Evolutionary conservation across 2,797 vertebrate genomes (phyloP).

Genomic region (Podarcis lilfordi): DNA sequence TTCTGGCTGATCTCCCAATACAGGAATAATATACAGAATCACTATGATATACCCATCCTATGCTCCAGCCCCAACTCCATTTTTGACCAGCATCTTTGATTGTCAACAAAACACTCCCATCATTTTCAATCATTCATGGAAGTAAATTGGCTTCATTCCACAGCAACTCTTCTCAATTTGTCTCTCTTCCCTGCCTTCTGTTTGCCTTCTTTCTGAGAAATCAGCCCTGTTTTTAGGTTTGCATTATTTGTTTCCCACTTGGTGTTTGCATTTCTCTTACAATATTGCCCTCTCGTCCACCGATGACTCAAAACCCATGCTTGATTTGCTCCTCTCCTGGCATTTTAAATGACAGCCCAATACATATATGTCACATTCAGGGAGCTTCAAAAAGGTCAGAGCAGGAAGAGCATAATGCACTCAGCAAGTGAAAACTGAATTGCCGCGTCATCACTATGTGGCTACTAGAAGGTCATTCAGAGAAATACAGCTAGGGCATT

Average conservation of each 20-base stretch:
- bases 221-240: conserved; percentile 2
- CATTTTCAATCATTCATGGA: conserved; percentile 34
- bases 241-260: conserved; percentile 23
- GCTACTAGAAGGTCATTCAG: conserved; percentile 55
- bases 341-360: conserved; percentile 45
- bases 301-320: conserved; percentile 2
- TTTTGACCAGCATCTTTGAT: conserved; percentile 16
- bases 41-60: not conserved
- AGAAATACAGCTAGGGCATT: conserved; percentile 31
- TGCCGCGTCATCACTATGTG: conserved; percentile 39
- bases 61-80: not conserved
- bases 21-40: no score
- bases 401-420: conserved; percentile 43
- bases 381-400: conserved; percentile 17
- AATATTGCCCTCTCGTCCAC: conserved; percentile 7
- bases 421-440: conserved; percentile 42
- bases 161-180: conserved; percentile 37
- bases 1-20: no score
- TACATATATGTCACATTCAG: conserved; percentile 24
- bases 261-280: conserved; percentile 24
- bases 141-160: conserved; percentile 35
- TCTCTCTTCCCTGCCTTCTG: not conserved
- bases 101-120: conserved; percentile 46
- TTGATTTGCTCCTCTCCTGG: conserved; percentile 46
- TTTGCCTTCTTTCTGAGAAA: conserved; percentile 35